A percentile compares a stretch with the other conserved stretches of the same genome.
Conservation (phyloP, 2,797 vertebrate species). For the Pseudomugil tenellus region DNA sequence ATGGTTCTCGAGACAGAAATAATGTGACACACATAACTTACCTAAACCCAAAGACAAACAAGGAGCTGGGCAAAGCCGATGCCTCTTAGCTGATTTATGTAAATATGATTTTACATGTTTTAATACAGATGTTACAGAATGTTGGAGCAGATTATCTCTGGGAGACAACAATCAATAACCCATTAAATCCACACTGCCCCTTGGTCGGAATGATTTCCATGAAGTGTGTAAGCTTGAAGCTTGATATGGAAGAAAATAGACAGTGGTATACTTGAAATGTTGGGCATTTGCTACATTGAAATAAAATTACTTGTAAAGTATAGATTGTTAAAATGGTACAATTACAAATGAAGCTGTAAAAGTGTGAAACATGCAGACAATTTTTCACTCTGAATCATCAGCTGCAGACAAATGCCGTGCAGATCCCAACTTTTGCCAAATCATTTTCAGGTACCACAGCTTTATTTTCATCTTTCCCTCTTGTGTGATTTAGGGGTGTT, state of each 20-base stretch:
- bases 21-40: constrained; percentile 39
- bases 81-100: constrained; percentile 54
- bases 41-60: constrained; percentile 56
- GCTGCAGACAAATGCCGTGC: constrained; percentile 3
- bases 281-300: constrained; percentile 64
- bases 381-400: constrained; percentile 9
- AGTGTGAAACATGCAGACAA: constrained; percentile 7
- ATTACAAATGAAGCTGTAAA: constrained; percentile 3
- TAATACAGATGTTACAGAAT: constrained; percentile 64
- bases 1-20: constrained; percentile 39
- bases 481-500: constrained; percentile 52
- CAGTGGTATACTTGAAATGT: constrained; percentile 62
- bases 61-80: constrained; percentile 29
- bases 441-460: constrained; percentile 28
- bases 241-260: constrained; percentile 44
- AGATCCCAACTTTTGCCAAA: constrained; percentile 54
- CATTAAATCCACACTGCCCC: constrained; percentile 60
- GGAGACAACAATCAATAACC: constrained; percentile 73
- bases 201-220: constrained; percentile 54
- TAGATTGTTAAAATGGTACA: constrained; percentile 18
- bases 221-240: constrained; percentile 52
- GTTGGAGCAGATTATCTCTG: constrained; percentile 58
- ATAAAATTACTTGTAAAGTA: constrained; percentile 14
- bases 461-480: constrained; percentile 49
- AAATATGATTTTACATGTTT: constrained; percentile 60